Base-by-base conservation (phyloP, 2,888 invertebrate genomes). In the Acronicta alni region DNA sequence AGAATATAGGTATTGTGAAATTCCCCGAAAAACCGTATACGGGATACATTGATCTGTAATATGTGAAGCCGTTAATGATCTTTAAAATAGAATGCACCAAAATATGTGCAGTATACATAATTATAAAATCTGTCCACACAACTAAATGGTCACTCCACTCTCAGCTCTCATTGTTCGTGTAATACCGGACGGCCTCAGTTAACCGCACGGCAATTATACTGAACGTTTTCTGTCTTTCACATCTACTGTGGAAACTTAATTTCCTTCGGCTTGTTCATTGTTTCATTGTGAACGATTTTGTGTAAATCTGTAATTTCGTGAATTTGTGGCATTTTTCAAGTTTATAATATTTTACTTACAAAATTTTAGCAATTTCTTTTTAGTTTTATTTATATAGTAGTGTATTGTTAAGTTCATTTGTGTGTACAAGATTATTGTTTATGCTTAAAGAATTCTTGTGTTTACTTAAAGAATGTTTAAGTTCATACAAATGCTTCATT, bases 171-270 rank as follows among this genome's bases (percentile, higher is more conserved):
- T 76, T 76, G 79, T 83, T 73, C 77, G 67, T 72, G 72, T 73
- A 79, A 80, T 72, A 72, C 78, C 67, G 76, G 77, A 71, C 65
- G 72, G 67, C 67, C 70, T 67, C 71, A 71, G 80, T 75, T 79
- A 72, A 75, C 80, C 77, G 70, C 76, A 75, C 74, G 80, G 76
- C 76, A 83, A 82, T 82, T 82, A 82, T 73, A 72, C 77, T 69
- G 68, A 75, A 70, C 72, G 74, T 75, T 77, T 71, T 79, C 82
- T 79, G 78, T 78, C 77, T 79, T 79, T 79, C 76, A 78, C 75
- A 72, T 77, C 74, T 76, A 76, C 77, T 52, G 72, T 81, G 71
- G 74, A 74, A 82, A 81, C 79, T 82, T 82, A 81, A 82, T 82
- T 82, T 81, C 73, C 78, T 76, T 70, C 70, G 63, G 75, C 75